phyloP scores from a whole-genome alignment of 2,888 invertebrate genomes.

The Caenorhabditis auriculariae region DNA sequence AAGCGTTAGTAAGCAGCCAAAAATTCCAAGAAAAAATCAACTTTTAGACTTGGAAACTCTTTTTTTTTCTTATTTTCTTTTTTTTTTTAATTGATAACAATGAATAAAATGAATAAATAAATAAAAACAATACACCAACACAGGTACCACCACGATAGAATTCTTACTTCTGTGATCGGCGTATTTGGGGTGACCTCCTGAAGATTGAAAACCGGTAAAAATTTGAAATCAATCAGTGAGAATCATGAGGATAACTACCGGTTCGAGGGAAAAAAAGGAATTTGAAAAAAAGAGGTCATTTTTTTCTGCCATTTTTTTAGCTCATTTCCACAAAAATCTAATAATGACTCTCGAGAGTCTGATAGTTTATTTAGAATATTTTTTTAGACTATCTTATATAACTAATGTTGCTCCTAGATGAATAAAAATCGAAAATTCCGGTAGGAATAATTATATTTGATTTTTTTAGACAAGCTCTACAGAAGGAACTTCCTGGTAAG shows the following conservation, averaged over 20 bases:
- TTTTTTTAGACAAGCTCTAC: too few species aligned
- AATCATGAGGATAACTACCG: conserved; percentile 1
- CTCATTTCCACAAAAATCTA: too few species aligned
- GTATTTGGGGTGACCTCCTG: conserved; percentile 68
- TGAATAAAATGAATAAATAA: neutral
- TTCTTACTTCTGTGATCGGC: conserved; percentile 66
- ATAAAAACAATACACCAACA: neutral
- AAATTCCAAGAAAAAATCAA: neutral
- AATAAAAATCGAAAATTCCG: too few species aligned
- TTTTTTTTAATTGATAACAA: too few species aligned
- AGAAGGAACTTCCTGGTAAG: too few species aligned
- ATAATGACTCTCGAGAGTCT: too few species aligned
- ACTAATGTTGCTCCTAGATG: too few species aligned
- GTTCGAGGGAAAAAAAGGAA: neutral
- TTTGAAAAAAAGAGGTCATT: neutral
- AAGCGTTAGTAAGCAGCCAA: neutral
- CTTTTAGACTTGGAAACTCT: neutral
- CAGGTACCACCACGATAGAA: neutral
- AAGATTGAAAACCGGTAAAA: conserved; percentile 7
- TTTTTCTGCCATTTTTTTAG: too few species aligned
- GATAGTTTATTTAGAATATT: too few species aligned
- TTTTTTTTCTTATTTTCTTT: too few species aligned
- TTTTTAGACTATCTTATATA: too few species aligned
- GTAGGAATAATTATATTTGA: too few species aligned
- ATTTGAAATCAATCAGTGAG: neutral